Base-by-base conservation (phyloP, 2,797 vertebrate species). In the Coluber constrictor region DNA sequence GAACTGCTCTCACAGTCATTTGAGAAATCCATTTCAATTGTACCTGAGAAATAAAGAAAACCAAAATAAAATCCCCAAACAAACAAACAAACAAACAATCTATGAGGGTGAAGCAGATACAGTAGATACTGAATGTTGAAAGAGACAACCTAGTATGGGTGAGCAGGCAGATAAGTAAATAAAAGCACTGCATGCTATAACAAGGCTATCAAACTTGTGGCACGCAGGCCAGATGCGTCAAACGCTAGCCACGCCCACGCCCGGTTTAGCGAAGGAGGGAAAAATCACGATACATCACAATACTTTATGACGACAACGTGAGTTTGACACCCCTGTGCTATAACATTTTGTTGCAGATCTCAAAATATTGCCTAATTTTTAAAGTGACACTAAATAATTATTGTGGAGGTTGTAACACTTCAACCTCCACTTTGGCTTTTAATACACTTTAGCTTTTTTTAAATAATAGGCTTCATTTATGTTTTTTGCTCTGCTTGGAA, bases 401-500 rank as follows among this genome's bases (percentile, higher is more conserved):
- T 43, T 86, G 37, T 86, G 9, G 13, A 10, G 3, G 6, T 66
- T 92, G 56, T 23, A 16, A 87, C 25, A 32, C 1, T 16, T 90
- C 57, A 90, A 92, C n/a, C n/a, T n/a, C n/a, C n/a, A n/a, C 29
- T 51, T 54, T 88, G 32, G 56, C 7, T 87, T 32, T 93, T 60
- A 92, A 55, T 92, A 91, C 56, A 27, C 57, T 43, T 51, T 51
- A 18, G 23, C 47, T 86, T 83, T 88, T 74, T 54, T 57, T 4
- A 11, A 27, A 47, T 79, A 89, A 29, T 8, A 13, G 47, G 63
- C 55, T 59, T 89, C 87, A 79, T 89, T 59, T 88, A 25, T 90
- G 70, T 90, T 55, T 91, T 93, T 61, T 29, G 60, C 43, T 59
- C 37, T 29, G 57, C 51, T 59, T 94, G 86, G 87, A 93, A 10